These are phyloP conservation scores for Coregonus ussuriensis DNA, from an alignment of 2,797 vertebrate genomes.

Conservation along the genomic window DNA sequence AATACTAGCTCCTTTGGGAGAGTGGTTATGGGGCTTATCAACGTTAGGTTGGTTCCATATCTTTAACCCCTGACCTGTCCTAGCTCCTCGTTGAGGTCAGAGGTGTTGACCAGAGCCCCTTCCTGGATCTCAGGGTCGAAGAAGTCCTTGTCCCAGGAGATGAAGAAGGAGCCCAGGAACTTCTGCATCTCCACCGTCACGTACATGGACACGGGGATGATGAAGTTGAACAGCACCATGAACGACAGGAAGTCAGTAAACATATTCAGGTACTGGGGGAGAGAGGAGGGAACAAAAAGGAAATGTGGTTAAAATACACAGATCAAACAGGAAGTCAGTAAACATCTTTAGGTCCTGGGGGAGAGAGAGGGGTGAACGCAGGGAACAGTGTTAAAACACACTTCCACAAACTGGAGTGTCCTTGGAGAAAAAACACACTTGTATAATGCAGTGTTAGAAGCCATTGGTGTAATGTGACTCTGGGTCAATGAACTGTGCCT, in stretches of 20 bases:
- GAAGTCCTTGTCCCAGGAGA: constrained; percentile 96
- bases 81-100: constrained; percentile 96
- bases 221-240: constrained; percentile 99
- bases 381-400: constrained; percentile 5
- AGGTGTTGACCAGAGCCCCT: constrained; percentile 96
- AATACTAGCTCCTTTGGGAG: background rate
- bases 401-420: background rate
- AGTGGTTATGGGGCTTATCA: background rate
- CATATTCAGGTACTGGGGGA: constrained; percentile 88
- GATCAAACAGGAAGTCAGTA: background rate
- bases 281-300: background rate
- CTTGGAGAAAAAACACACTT: background rate
- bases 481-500: background rate
- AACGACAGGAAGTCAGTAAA: constrained; percentile 98
- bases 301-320: constrained; percentile 6
- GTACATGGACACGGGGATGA: constrained; percentile 99
- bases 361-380: background rate
- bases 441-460: background rate
- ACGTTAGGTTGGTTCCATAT: background rate
- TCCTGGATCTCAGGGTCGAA: constrained; percentile 91
- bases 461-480: background rate
- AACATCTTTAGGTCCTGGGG: background rate
- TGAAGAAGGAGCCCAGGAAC: constrained; percentile 97
- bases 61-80: constrained; percentile 84
- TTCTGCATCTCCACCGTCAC: constrained; percentile 99